Percentiles rank a stretch among this genome's conserved stretches.
Evolutionary conservation across 2,113 vertebrate species (phyloP).

Genomic region (Engystomops pustulosus): DNA sequence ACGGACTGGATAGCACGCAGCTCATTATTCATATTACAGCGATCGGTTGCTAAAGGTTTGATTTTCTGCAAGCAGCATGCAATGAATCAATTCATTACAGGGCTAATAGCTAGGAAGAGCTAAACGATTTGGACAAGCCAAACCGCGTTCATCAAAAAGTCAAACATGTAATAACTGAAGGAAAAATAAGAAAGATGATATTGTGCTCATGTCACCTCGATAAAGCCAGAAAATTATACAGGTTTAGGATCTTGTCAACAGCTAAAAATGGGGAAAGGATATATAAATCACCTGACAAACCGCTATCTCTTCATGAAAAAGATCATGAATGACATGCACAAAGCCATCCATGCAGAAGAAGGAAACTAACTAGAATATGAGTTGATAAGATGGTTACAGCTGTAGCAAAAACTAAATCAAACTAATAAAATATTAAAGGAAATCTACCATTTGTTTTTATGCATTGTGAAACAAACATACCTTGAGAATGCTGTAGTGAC

Average conservation of each 20-base stretch:
- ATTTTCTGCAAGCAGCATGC: slow-evolving; percentile 50
- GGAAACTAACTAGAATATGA: not conserved
- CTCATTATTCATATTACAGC: slow-evolving; percentile 58
- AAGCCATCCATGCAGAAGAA: slow-evolving; percentile 6
- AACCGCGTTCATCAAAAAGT: slow-evolving; percentile 57
- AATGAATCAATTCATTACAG: slow-evolving; percentile 58
- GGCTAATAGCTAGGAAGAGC: slow-evolving; percentile 57
- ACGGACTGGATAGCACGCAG: slow-evolving; percentile 31
- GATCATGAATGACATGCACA: slow-evolving; percentile 13
- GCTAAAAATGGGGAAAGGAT: not conserved
- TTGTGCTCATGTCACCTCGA: slow-evolving; percentile 34
- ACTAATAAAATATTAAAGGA: not conserved
- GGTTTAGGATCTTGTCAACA: slow-evolving; percentile 44
- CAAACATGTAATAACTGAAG: slow-evolving; percentile 52
- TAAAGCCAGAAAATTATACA: slow-evolving; percentile 46
- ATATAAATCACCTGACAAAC: slow-evolving; percentile 52
- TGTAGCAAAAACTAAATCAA: not conserved
- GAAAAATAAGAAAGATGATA: slow-evolving; percentile 58
- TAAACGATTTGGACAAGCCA: slow-evolving; percentile 57
- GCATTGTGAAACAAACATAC: too few relatives aligned
- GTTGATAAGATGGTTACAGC: not conserved
- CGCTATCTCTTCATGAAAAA: slow-evolving; percentile 5
- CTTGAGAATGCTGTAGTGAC: too few relatives aligned
- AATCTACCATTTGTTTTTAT: too few relatives aligned
- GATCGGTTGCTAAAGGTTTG: slow-evolving; percentile 49